Base-by-base conservation (phyloP, 2,113 vertebrate species). In the Mastomys natalensis region DNA sequence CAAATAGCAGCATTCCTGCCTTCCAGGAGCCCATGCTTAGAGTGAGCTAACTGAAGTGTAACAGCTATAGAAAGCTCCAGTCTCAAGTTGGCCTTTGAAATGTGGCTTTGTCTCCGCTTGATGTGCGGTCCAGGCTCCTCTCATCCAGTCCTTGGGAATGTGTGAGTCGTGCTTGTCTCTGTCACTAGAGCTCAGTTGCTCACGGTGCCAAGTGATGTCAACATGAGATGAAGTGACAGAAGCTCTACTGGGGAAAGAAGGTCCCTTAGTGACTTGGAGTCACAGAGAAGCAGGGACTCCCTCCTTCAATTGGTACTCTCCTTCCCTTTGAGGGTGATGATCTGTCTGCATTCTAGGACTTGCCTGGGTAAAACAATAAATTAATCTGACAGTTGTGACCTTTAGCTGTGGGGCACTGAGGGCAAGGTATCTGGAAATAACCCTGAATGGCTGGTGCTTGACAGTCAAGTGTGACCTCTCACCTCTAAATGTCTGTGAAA, bases 401-500 rank as follows among this genome's bases (percentile, higher is more conserved):
- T 51, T 94, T 53, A 8, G 48, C 43, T 68, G 77, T 55, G 91
- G 51, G 43, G 3, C 62, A 51, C 15, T 93, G 87, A 66, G 76
- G 29, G 48, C 1, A n/a, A 2, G n/a, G 60, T 22, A 40, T 68
- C n/a, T 68, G 51, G 82, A 93, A 72, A 51, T 91, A 81, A 73
- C 22, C 70, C 16, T n/a, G 76, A 60, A 53, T 68, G 58, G 34
- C 64, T 62, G 40, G 58, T 62, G 26, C 43, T 78, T 91, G 34
- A 22, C 34, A 51, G 43, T 60, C n/a, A 72, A 53, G 66, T 58
- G 78, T 68, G 60, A 78, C 77, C 45, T 72, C 16, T 94, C 22
- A 53, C 53, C 74, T 85, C 88, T 60, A 34, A 60, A 66, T 94
- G 93, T 92, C 74, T 92, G 1, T 60, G 68, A 92, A 74, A 77